Evolutionary conservation across 2,888 invertebrate species (phyloP).

Genomic region (Polymixis flavicincta): DNA sequence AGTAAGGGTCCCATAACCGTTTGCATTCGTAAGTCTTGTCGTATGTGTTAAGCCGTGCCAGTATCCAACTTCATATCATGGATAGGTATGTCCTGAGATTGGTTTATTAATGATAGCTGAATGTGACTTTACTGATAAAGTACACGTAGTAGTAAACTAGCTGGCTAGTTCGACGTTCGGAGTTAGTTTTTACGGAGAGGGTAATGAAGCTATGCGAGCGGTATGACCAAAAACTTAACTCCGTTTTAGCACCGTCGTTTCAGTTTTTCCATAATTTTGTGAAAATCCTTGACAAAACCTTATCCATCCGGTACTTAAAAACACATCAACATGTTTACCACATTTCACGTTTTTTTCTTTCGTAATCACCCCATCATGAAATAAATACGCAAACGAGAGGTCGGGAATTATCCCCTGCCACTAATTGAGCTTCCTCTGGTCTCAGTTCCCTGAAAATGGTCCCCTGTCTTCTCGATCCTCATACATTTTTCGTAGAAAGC

Average conservation of each 20-base stretch:
- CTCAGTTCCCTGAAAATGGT: constrained; percentile 32
- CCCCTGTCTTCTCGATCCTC: constrained; percentile 58
- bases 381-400: constrained; percentile 69
- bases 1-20: constrained; percentile 59
- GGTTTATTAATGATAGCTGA: constrained; percentile 4
- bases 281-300: constrained; percentile 3
- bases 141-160: too few species aligned
- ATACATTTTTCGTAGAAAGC: constrained; percentile 76
- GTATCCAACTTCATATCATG: constrained; percentile 49
- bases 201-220: background rate
- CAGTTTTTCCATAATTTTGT: constrained; percentile 2
- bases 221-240: background rate
- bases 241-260: background rate
- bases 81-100: constrained; percentile 20
- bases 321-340: constrained; percentile 60
- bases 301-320: constrained; percentile 36
- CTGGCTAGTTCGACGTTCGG: background rate
- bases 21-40: constrained; percentile 62
- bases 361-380: constrained; percentile 57
- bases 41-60: constrained; percentile 47
- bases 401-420: constrained; percentile 67
- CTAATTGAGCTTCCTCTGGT: constrained; percentile 69
- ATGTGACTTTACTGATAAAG: background rate
- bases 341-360: constrained; percentile 59
- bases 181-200: background rate